Evolutionary conservation across 2,888 invertebrate genomes (phyloP).

Genomic region (Napeogenes sylphis): DNA sequence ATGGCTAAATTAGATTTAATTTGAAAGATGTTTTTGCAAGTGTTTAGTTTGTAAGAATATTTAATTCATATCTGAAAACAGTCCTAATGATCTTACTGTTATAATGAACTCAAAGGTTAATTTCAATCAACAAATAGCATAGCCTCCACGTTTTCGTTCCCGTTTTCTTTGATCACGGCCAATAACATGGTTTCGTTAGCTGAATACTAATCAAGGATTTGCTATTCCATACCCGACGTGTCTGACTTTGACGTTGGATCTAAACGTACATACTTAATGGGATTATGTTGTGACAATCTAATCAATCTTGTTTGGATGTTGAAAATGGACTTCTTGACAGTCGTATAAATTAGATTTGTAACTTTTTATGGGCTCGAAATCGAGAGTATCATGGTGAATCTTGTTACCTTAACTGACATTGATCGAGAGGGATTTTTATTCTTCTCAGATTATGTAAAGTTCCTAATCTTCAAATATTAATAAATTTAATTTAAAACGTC

Average conservation of each 20-base stretch:
- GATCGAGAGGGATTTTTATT: not conserved
- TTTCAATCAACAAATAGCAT: slow-evolving; percentile 24
- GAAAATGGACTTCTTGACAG: slow-evolving; percentile 8
- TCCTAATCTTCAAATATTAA: not conserved
- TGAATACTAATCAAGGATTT: slow-evolving; percentile 29
- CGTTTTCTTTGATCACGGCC: slow-evolving; percentile 31
- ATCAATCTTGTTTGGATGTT: slow-evolving; percentile 14
- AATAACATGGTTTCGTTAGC: slow-evolving; percentile 23
- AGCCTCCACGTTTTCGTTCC: slow-evolving; percentile 19
- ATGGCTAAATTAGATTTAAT: too few species aligned
- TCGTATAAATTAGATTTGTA: slow-evolving; percentile 12
- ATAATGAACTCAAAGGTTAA: slow-evolving; percentile 11
- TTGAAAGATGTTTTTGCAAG: too few species aligned
- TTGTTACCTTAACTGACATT: slow-evolving; percentile 1
- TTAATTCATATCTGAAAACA: not conserved
- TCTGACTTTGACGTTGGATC: slow-evolving; percentile 27
- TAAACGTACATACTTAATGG: slow-evolving; percentile 22
- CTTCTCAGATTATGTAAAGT: not conserved
- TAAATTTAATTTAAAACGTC: not conserved
- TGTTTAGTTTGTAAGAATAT: too few species aligned
- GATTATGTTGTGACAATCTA: slow-evolving; percentile 15
- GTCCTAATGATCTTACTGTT: slow-evolving; percentile 1
- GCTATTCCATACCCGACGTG: slow-evolving; percentile 24
- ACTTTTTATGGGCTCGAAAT: slow-evolving; percentile 5
- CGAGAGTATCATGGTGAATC: slow-evolving; percentile 1